Base-by-base conservation (phyloP, 1,140 invertebrate genomes). In the Cyclargus thomasi region DNA sequence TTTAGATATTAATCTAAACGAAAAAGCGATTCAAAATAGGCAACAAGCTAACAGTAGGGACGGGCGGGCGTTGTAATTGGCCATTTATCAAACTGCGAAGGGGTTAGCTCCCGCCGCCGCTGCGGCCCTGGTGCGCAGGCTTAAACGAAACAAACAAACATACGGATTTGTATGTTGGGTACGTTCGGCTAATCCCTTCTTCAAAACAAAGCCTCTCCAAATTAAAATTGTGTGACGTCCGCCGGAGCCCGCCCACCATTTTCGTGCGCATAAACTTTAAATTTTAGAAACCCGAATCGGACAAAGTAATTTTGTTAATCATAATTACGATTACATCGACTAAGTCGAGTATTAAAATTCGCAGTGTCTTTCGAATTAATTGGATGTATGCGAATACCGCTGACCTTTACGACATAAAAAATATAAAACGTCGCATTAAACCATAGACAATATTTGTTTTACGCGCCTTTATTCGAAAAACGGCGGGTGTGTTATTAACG, bases 11-110 rank as follows among this genome's bases (percentile, higher is more conserved):
- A 90, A 88, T 88, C 88, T 90, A 83, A 86, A 87, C 85, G 88
- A 88, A 88, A 90, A 86, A 90, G 86, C 86, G 86, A 88, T 88
- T 85, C 88, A 86, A 85, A 88, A 88, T 88, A 86, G 86, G 86
- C 85, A 88, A 90, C 85, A 88, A 88, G 86, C 88, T 88, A 86
- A 84, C 85, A 87, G 85, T 85, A 86, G 85, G 86, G 82, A 82
- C 81, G 82, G 80, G 81, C 83, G 82, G 81, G 74, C 79, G 73
- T 80, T 87, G 88, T 91, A 91, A 91, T 91, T 91, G 89, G 90
- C 90, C 89, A 90, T 91, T 91, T 91, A 91, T 91, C 90, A 91
- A 91, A 90, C 85, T 81, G 86, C 81, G 87, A 91, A 90, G 89
- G 90, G 90, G 87, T 89, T 88, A 89, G 86, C 84, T 85, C 78